Conservation (phyloP, 2,797 vertebrate species). For the Glossophaga mutica region DNA sequence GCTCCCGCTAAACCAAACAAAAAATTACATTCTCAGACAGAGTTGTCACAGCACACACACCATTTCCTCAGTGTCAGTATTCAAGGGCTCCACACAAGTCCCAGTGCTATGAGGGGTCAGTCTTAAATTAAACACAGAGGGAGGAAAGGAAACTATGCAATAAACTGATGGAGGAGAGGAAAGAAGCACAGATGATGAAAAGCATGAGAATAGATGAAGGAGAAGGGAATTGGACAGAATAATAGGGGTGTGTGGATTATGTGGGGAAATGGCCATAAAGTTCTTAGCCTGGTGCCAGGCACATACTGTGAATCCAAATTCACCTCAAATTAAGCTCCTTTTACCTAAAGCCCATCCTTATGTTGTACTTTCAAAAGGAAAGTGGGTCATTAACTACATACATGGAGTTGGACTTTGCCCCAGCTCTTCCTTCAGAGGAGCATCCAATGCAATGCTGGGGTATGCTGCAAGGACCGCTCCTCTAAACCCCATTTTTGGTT, state of each 20-base stretch:
- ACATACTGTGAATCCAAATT: neutral
- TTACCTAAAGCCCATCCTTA: neutral
- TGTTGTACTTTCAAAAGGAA: neutral
- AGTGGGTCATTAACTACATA: neutral
- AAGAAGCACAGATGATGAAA: neutral
- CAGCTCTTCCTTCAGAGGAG: too few relatives aligned
- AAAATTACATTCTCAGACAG: neutral
- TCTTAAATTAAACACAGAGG: neutral
- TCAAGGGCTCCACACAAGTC: too few relatives aligned
- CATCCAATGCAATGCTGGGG: accelerated
- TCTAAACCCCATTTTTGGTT: neutral
- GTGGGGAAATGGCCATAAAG: neutral
- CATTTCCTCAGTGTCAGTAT: neutral
- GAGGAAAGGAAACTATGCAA: neutral
- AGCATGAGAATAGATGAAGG: neutral
- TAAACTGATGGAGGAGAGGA: neutral
- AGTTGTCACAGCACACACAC: too few relatives aligned
- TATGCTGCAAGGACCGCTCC: too few relatives aligned
- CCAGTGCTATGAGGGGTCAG: neutral
- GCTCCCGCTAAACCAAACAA: too few relatives aligned
- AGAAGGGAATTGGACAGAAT: neutral
- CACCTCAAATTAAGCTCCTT: neutral
- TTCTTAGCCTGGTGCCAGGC: neutral
- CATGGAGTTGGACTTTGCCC: too few relatives aligned
- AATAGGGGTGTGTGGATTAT: too few relatives aligned